These are phyloP conservation scores for Stegostoma tigrinum DNA, from an alignment of 2,113 vertebrate species.

Conservation along the genomic window DNA sequence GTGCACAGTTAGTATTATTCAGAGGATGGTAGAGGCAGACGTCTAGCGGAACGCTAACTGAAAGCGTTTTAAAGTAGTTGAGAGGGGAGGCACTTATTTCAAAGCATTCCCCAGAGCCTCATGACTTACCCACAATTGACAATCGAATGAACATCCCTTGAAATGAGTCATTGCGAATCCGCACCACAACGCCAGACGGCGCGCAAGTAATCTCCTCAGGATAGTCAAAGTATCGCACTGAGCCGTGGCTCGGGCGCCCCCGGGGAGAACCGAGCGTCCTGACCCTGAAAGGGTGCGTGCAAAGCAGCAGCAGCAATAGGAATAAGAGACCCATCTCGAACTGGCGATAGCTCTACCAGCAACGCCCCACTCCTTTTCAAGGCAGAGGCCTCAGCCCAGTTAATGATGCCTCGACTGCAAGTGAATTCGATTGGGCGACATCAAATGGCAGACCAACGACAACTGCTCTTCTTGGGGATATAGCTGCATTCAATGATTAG, in stretches of 20 bases:
- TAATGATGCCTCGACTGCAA: neutral
- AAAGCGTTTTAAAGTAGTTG: too few species aligned
- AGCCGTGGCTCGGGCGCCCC: too few species aligned
- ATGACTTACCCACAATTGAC: neutral
- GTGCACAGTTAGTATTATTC: too few species aligned
- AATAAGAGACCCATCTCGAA: neutral
- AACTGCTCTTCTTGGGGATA: neutral
- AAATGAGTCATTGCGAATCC: neutral
- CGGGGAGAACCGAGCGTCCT: too few species aligned
- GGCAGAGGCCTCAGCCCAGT: neutral
- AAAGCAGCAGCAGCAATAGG: neutral
- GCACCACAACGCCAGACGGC: neutral
- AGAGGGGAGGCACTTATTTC: too few species aligned
- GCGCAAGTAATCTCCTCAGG: conserved; percentile 7
- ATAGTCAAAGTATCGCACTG: neutral
- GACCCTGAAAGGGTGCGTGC: neutral
- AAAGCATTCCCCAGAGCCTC: neutral
- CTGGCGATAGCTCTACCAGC: rapidly evolving
- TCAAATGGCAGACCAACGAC: neutral
- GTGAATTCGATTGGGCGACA: neutral
- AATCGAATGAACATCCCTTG: neutral
- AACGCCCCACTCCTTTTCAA: neutral
- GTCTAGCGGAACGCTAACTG: too few species aligned
- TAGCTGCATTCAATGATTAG: neutral
- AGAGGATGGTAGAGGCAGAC: too few species aligned